A percentile compares a stretch with the other conserved stretches of the same genome.
Evolutionary conservation across 2,797 vertebrate genomes (phyloP).

Genomic region (Tapera naevia): DNA sequence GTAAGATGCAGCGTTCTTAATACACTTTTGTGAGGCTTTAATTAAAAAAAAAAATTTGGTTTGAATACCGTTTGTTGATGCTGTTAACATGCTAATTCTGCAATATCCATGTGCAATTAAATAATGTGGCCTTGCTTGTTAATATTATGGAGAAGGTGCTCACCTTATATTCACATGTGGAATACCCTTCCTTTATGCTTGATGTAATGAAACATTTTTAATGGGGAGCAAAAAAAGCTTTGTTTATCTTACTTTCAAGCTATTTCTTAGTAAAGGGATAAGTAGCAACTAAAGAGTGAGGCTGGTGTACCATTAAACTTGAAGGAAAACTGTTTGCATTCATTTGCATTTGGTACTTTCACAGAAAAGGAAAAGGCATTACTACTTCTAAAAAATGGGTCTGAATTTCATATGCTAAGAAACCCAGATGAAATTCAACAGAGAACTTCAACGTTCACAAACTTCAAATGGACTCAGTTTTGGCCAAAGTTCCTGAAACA

Average conservation of each 20-base stretch:
- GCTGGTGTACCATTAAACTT: not conserved
- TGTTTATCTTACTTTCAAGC: not conserved
- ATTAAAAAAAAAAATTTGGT: not conserved
- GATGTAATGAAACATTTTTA: not conserved
- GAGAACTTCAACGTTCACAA: not conserved
- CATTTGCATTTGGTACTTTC: not conserved
- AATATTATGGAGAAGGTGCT: not conserved
- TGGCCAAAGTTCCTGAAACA: not conserved
- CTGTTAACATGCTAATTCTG: not conserved
- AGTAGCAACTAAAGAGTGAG: not conserved
- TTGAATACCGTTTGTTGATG: not conserved
- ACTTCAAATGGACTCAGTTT: not conserved
- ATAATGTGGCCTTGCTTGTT: rapidly evolving
- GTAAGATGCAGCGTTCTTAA: not conserved
- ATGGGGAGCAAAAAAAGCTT: not conserved
- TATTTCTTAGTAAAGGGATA: not conserved
- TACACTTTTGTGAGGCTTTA: not conserved
- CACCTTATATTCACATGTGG: too few species aligned
- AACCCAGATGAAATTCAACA: not conserved
- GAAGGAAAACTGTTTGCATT: not conserved
- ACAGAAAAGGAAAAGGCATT: not conserved
- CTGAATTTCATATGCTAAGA: not conserved
- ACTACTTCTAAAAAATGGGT: not conserved
- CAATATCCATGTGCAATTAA: not conserved
- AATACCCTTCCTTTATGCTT: not conserved